A percentile compares a stretch with the other conserved stretches of the same genome.
These are phyloP conservation scores for Eremophila alpestris DNA, from an alignment of 2,797 vertebrate species.

Conservation along the genomic window DNA sequence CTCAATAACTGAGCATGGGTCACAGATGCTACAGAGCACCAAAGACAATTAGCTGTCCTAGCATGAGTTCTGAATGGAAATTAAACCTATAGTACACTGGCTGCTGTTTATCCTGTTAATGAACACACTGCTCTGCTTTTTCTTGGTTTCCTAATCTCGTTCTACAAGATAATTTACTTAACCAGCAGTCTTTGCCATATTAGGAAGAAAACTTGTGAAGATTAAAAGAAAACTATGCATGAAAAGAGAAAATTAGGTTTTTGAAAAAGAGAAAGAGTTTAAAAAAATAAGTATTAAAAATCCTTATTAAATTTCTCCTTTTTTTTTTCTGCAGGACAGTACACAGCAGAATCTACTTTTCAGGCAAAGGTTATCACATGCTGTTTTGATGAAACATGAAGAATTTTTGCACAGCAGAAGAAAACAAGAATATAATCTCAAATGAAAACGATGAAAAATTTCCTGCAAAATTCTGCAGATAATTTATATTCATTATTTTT, in stretches of 20 bases:
- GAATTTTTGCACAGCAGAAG: not conserved
- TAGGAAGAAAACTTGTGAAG: not conserved
- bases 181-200: not conserved
- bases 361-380: not conserved
- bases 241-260: not conserved
- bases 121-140: not conserved
- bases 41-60: not conserved
- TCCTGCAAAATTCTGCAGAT: not conserved
- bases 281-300: not conserved
- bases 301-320: not conserved
- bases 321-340: not conserved
- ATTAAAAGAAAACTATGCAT: not conserved
- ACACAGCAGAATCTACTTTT: not conserved
- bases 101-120: not conserved
- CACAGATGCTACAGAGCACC: not conserved
- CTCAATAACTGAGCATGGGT: not conserved
- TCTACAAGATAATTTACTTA: not conserved
- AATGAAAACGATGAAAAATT: accelerated
- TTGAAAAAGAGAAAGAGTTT: not conserved
- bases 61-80: not conserved
- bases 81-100: not conserved
- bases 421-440: not conserved
- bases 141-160: not conserved
- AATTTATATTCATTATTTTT: not conserved
- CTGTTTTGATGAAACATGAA: not conserved